Evolutionary conservation across 2,888 invertebrate genomes (phyloP).

Genomic region (Drosophila helvetica): DNA sequence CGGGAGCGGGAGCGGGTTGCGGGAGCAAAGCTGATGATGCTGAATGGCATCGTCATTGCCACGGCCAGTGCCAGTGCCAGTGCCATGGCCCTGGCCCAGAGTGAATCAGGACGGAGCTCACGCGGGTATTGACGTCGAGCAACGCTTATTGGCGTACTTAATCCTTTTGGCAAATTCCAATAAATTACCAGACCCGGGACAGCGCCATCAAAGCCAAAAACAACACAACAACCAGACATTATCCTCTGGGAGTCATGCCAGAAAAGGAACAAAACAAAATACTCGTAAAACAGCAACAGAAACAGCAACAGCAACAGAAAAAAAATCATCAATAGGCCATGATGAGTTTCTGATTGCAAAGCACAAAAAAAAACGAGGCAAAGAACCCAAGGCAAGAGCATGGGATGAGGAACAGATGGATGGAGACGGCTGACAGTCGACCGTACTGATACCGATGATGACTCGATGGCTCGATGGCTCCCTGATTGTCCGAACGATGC

Average conservation of each 20-base stretch:
- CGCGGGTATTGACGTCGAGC: slow-evolving; percentile 75
- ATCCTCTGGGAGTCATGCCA: slow-evolving; percentile 24
- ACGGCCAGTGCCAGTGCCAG: no score
- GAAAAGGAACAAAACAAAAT: slow-evolving; percentile 7
- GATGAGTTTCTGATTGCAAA: slow-evolving; percentile 80
- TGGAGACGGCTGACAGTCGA: background rate
- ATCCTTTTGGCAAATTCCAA: slow-evolving; percentile 80
- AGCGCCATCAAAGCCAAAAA: slow-evolving; percentile 32
- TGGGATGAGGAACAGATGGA: slow-evolving; percentile 2
- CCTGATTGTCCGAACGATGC: slow-evolving; percentile 53
- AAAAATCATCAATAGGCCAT: slow-evolving; percentile 78
- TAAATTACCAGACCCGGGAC: slow-evolving; percentile 64
- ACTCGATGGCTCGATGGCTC: slow-evolving; percentile 36
- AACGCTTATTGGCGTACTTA: slow-evolving; percentile 80
- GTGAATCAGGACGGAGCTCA: slow-evolving; percentile 11
- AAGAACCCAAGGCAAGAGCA: background rate
- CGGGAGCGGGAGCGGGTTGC: slow-evolving; percentile 14
- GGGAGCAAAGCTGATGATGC: slow-evolving; percentile 13
- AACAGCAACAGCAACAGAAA: slow-evolving; percentile 13
- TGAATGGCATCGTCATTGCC: background rate
- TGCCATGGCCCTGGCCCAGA: background rate
- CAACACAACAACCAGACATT: slow-evolving; percentile 18
- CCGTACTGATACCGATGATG: slow-evolving; percentile 1
- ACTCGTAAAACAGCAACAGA: slow-evolving; percentile 9
- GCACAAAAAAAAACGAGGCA: slow-evolving; percentile 54